Evolutionary conservation across 2,888 invertebrate species (phyloP).

Genomic region (Amphimallon solstitiale): DNA sequence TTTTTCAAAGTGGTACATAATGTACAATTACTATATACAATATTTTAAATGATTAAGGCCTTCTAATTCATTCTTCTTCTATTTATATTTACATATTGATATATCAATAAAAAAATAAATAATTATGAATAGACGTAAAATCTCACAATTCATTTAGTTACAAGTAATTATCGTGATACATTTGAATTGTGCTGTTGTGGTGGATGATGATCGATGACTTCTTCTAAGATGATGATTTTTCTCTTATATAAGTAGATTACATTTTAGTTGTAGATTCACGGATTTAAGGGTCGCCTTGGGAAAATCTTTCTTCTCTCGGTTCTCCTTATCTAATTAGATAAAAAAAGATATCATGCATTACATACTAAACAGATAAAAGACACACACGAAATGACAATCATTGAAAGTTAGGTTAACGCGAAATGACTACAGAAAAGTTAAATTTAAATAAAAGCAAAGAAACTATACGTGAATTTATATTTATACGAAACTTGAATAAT

Average conservation of each 20-base stretch:
- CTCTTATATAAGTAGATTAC: slow-evolving; percentile 52
- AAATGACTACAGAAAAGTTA: slow-evolving; percentile 15
- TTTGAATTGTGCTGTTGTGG: neutral
- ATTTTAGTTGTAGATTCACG: slow-evolving; percentile 61
- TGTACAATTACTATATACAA: slow-evolving; percentile 3
- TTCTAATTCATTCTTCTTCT: slow-evolving; percentile 2
- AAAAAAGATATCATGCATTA: slow-evolving; percentile 52
- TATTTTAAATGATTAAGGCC: slow-evolving; percentile 23
- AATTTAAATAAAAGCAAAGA: slow-evolving; percentile 37
- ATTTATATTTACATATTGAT: slow-evolving; percentile 13
- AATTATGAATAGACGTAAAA: neutral
- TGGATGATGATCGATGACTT: slow-evolving; percentile 15
- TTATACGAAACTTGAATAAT: slow-evolving; percentile 41
- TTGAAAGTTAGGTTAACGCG: slow-evolving; percentile 27
- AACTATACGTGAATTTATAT: slow-evolving; percentile 35
- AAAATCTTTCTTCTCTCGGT: slow-evolving; percentile 59
- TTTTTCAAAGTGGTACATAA: no score
- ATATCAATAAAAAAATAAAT: slow-evolving; percentile 4
- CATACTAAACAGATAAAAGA: slow-evolving; percentile 35
- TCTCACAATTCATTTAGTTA: no score
- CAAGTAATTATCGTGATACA: neutral
- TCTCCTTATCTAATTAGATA: slow-evolving; percentile 58
- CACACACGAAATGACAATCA: slow-evolving; percentile 15
- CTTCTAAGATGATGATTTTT: neutral
- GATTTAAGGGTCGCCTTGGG: slow-evolving; percentile 59